These are phyloP conservation scores for Chaetogeoica ovagalla DNA, from an alignment of 2,888 invertebrate genomes.

Conservation along the genomic window DNA sequence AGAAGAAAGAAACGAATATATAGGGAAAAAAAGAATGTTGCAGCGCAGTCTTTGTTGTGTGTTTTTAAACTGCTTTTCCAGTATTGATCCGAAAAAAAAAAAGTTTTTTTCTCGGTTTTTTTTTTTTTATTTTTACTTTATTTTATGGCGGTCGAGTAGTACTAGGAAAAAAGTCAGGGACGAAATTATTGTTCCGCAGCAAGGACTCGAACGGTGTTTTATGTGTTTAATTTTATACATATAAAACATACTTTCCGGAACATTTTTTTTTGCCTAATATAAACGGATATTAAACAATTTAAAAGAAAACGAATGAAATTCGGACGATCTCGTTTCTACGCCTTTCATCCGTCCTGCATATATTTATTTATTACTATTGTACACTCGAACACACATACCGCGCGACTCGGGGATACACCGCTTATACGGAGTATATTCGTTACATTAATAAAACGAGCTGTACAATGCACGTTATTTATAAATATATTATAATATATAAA, in stretches of 20 bases:
- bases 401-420: neutral
- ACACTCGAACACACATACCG: neutral
- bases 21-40: constrained; percentile 40
- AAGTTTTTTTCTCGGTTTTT: constrained; percentile 45
- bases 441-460: no score
- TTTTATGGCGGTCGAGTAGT: constrained; percentile 40
- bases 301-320: constrained; percentile 11
- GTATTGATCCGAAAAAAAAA: constrained; percentile 46
- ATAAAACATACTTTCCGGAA: no score
- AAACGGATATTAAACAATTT: no score
- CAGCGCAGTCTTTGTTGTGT: constrained; percentile 52
- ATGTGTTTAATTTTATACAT: neutral
- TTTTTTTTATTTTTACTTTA: constrained; percentile 34
- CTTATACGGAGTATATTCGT: no score
- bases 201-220: constrained; percentile 16
- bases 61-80: constrained; percentile 52
- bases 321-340: neutral
- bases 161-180: constrained; percentile 30
- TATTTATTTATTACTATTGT: neutral
- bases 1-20: neutral
- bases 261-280: no score
- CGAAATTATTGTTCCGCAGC: neutral
- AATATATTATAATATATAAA: no score
- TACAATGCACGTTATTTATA: no score
- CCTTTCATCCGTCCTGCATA: neutral